phyloP scores from a whole-genome alignment of 2,113 vertebrate genomes.

The Solenodon paradoxus region DNA sequence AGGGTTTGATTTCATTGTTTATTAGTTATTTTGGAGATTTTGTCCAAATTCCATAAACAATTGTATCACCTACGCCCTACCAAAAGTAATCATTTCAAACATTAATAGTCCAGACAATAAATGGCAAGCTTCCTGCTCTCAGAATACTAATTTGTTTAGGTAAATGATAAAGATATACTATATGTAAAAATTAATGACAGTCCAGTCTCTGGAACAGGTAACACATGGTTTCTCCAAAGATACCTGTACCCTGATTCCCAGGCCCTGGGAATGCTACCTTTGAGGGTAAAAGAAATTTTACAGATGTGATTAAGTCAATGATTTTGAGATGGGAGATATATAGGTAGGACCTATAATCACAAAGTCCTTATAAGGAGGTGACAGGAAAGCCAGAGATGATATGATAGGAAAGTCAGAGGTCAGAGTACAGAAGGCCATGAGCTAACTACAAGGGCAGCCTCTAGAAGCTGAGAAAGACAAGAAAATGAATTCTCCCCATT shows the following conservation, averaged over 20 bases:
- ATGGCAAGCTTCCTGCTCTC: conserved; percentile 69
- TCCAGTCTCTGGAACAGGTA: not conserved
- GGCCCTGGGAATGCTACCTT: not conserved
- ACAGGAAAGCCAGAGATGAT: not conserved
- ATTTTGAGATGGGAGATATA: not conserved
- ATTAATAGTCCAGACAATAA: conserved; percentile 77
- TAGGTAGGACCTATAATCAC: not conserved
- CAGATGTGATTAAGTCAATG: not conserved
- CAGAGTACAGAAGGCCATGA: not conserved
- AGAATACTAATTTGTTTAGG: conserved; percentile 71
- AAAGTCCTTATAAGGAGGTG: not conserved
- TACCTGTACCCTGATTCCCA: not conserved
- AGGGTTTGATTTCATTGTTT: conserved; percentile 51
- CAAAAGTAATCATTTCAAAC: conserved; percentile 63
- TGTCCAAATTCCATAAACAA: conserved; percentile 57
- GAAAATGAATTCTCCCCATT: not conserved
- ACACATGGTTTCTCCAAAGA: not conserved
- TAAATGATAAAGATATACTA: conserved; percentile 64
- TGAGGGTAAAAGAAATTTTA: not conserved
- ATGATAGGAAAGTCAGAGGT: not conserved
- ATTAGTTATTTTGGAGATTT: conserved; percentile 40
- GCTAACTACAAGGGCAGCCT: no score
- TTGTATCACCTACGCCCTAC: conserved; percentile 50
- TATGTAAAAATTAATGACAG: conserved; percentile 48
- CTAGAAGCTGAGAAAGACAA: not conserved